Base-by-base conservation (phyloP, 2,113 vertebrate genomes). In the Aegotheles bennettii region DNA sequence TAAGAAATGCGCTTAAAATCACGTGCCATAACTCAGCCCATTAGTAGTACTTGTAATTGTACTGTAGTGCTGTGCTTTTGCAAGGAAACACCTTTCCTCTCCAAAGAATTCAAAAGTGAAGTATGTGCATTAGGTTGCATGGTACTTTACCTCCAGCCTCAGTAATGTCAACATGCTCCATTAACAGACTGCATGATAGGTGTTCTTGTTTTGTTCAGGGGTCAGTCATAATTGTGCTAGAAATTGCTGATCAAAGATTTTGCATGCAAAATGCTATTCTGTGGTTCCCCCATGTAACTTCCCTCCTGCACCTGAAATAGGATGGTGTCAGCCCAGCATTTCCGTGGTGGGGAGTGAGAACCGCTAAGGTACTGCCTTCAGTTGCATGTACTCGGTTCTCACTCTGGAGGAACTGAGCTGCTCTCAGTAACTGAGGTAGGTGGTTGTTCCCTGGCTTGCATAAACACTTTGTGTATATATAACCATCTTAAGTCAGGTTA, bases 1-100 rank as follows among this genome's bases (percentile, higher is more conserved):
- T 89, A 92, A 91, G 35, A 85, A 83, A 78, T 19, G 13, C 47
- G 24, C 50, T 87, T 91, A 42, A 56, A 69, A 73, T 60, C 47
- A 60, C 24, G 6, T 36, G 48, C 35, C 38, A 19, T 82, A 74
- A 64, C 63, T 78, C 56, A 47, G 23, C 35, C 63, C 50, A 67
- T 70, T 93, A 90, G 21, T 43, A 42, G 59, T 63, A 59, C 57
- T 76, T 71, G 15, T 59, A 59, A 35, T 51, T 56, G 64, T 85
- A 33, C 48, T 45, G 54, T 67, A 29, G 67, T 0, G 2, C 36
- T 84, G 65, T 70, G 56, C 53, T 86, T 89, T 25, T 50, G 63
- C 31, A 35, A 38, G 47, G 76, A 70, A 76, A 47, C 47, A 33
- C 74, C 29, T 68, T 81, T 51, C 25, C 31, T 65, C 69, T 95